A percentile compares a stretch with the other conserved stretches of the same genome.
phyloP scores from a whole-genome alignment of 2,888 invertebrate genomes.

The Epistrophe grossulariae region DNA sequence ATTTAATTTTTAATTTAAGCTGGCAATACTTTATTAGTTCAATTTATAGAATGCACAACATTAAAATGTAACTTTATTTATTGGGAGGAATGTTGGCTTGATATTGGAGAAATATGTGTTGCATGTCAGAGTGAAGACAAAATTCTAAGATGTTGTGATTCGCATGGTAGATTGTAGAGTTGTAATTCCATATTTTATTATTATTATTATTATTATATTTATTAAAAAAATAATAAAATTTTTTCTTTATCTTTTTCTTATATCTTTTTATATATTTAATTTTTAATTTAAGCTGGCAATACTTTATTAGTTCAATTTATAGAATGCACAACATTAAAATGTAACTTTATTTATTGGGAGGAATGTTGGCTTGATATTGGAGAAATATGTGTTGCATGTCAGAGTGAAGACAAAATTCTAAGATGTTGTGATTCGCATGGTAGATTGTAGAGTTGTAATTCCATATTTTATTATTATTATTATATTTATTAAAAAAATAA shows the following conservation, averaged over 20 bases:
- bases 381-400: conserved; percentile 68
- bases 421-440: conserved; percentile 13
- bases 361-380: conserved; percentile 76
- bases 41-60: conserved; percentile 65
- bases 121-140: conserved; percentile 45
- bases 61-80: conserved; percentile 64
- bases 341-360: conserved; percentile 71
- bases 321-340: conserved; percentile 57
- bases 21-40: neutral
- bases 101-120: conserved; percentile 69
- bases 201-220: too few relatives aligned
- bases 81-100: conserved; percentile 76
- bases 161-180: too few relatives aligned
- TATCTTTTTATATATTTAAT: too few relatives aligned
- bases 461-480: neutral
- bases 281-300: conserved; percentile 8
- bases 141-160: conserved; percentile 20
- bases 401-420: conserved; percentile 2
- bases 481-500: conserved; percentile 15
- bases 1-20: conserved; percentile 29
- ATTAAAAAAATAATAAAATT: too few relatives aligned
- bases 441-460: too few relatives aligned
- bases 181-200: too few relatives aligned
- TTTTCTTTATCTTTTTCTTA: too few relatives aligned
- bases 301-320: conserved; percentile 49